Evolutionary conservation across 2,113 vertebrate species (phyloP).

Genomic region (Podilymbus podiceps): DNA sequence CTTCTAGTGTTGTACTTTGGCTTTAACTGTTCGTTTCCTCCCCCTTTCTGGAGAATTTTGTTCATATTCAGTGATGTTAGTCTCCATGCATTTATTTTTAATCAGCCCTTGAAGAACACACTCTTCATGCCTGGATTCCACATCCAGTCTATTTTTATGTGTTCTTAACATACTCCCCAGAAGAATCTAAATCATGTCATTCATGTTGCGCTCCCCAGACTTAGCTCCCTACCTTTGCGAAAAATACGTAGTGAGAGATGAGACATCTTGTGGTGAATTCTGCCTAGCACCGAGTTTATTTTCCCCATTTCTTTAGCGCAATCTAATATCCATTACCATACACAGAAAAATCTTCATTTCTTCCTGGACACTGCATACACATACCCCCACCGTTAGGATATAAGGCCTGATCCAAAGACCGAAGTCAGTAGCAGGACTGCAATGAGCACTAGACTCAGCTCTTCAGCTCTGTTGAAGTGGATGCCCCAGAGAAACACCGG

Average conservation of each 20-base stretch:
- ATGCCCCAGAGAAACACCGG: not conserved
- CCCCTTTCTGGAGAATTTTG: not conserved
- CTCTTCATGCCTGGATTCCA: not conserved
- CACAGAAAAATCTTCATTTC: not conserved
- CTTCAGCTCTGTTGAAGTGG: not conserved
- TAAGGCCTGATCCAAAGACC: not conserved
- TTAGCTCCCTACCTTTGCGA: not conserved
- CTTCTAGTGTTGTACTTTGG: not conserved
- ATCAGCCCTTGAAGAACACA: not conserved
- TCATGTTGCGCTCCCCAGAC: not conserved
- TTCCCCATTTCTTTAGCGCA: not conserved
- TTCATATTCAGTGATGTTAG: not conserved
- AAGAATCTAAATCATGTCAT: not conserved
- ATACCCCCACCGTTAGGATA: not conserved
- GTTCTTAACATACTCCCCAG: slow-evolving; percentile 9
- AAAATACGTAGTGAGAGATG: not conserved
- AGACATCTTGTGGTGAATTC: slow-evolving; percentile 64
- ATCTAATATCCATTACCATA: not conserved
- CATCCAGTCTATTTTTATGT: slow-evolving; percentile 28
- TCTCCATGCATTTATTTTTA: not conserved
- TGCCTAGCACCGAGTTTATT: not conserved
- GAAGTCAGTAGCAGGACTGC: not conserved
- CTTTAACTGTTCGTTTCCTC: not conserved
- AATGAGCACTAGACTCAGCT: not conserved
- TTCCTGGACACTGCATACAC: not conserved